phyloP scores from a whole-genome alignment of 2,113 vertebrate species.

The Serinus canaria region DNA sequence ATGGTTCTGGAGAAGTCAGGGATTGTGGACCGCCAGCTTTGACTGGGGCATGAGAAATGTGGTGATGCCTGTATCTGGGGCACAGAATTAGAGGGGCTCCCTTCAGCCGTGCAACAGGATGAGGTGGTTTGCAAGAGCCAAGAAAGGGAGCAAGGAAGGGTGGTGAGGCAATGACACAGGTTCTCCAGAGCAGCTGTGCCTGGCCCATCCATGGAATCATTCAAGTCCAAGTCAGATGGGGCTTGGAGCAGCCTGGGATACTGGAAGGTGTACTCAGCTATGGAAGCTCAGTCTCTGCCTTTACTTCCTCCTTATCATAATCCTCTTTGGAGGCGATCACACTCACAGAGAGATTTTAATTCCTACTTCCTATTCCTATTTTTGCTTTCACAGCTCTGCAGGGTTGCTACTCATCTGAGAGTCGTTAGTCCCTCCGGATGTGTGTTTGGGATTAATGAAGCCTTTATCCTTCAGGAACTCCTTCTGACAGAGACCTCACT shows the following conservation, averaged over 20 bases:
- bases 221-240: not conserved
- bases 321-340: not conserved
- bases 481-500: not conserved
- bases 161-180: not conserved
- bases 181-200: not conserved
- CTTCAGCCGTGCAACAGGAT: not conserved
- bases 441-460: not conserved
- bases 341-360: not conserved
- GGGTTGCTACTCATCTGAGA: not conserved
- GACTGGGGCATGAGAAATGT: not conserved
- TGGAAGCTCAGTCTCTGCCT: not conserved
- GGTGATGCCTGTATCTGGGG: not conserved
- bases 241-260: not conserved
- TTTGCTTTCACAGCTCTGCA: not conserved
- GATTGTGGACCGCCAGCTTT: not conserved
- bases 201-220: not conserved
- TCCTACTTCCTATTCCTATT: not conserved
- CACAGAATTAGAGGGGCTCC: not conserved
- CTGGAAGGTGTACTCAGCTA: no score
- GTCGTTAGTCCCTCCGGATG: not conserved
- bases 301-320: not conserved
- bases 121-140: not conserved
- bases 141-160: not conserved
- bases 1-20: not conserved
- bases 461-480: not conserved